Conservation (phyloP, 1,140 invertebrate species). For the Pogonomyrmex californicus region DNA sequence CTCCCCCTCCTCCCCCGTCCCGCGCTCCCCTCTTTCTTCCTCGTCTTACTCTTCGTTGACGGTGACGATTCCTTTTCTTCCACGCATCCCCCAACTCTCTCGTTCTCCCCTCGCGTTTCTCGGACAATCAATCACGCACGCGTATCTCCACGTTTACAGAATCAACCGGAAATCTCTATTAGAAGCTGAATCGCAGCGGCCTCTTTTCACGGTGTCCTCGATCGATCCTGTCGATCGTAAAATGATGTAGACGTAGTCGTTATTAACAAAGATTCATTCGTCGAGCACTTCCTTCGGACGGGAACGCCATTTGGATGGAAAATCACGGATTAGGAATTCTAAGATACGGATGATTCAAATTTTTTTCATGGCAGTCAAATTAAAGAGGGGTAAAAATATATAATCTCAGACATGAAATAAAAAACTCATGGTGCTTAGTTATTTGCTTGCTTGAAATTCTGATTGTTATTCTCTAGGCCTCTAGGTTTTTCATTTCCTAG, state of each 20-base stretch:
- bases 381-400: conserved; percentile 13
- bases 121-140: conserved; percentile 74
- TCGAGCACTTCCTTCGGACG: neutral
- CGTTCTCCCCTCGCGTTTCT: neutral
- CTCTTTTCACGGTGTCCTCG: conserved; percentile 12
- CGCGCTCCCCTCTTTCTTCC: conserved; percentile 23
- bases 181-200: conserved; percentile 35
- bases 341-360: conserved; percentile 33
- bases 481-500: too few relatives aligned
- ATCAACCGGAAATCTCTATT: conserved; percentile 78
- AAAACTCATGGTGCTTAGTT: neutral
- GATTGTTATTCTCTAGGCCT: neutral
- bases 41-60: conserved; percentile 11
- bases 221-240: conserved; percentile 42
- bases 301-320: conserved; percentile 38
- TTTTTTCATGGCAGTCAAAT: conserved; percentile 19
- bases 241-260: conserved; percentile 20
- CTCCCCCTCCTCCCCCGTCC: neutral
- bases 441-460: conserved; percentile 7
- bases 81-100: conserved; percentile 37
- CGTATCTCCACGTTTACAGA: conserved; percentile 71
- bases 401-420: neutral
- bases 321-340: conserved; percentile 41
- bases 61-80: neutral
- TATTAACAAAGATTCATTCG: conserved; percentile 26